Conservation (phyloP, 2,797 vertebrate species). For the Protosalanx chinensis region DNA sequence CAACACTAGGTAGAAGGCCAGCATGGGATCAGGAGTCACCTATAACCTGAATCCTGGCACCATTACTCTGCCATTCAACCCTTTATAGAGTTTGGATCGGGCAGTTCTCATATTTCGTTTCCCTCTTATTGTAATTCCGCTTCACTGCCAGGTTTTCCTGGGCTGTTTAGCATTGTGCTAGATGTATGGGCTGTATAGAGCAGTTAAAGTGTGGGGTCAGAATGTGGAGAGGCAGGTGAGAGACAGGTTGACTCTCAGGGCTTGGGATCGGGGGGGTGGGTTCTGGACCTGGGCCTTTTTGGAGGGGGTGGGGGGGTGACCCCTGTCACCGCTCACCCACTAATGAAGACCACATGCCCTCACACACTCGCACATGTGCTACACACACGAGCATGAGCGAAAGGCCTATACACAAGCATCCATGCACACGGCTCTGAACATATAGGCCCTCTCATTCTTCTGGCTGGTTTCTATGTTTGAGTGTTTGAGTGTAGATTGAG, state of each 20-base stretch:
- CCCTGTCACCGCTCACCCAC: slow-evolving; percentile 39
- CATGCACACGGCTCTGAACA: neutral
- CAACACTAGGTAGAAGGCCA: slow-evolving; percentile 42
- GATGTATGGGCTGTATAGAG: neutral
- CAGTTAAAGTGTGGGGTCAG: neutral
- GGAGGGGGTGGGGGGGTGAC: slow-evolving; percentile 36
- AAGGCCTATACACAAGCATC: neutral
- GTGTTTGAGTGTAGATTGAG: neutral
- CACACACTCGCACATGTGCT: neutral
- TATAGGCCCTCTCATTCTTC: neutral
- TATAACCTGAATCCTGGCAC: neutral
- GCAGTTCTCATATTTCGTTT: too few species aligned
- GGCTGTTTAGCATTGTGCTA: neutral
- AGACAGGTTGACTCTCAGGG: slow-evolving; percentile 28
- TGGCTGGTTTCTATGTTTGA: neutral
- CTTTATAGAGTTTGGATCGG: too few species aligned
- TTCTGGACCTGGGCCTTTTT: slow-evolving; percentile 29
- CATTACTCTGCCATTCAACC: neutral
- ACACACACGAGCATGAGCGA: neutral
- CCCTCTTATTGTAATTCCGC: too few species aligned
- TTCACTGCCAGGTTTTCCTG: too few species aligned
- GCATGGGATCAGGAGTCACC: neutral
- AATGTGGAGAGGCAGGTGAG: slow-evolving; percentile 32
- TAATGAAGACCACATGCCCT: slow-evolving; percentile 53
- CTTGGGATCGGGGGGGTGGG: slow-evolving; percentile 17